Evolutionary conservation across 1,140 invertebrate species (phyloP), one percentile per base, ranked within the genome.

Genomic region (Drosophila carrolli): DNA sequence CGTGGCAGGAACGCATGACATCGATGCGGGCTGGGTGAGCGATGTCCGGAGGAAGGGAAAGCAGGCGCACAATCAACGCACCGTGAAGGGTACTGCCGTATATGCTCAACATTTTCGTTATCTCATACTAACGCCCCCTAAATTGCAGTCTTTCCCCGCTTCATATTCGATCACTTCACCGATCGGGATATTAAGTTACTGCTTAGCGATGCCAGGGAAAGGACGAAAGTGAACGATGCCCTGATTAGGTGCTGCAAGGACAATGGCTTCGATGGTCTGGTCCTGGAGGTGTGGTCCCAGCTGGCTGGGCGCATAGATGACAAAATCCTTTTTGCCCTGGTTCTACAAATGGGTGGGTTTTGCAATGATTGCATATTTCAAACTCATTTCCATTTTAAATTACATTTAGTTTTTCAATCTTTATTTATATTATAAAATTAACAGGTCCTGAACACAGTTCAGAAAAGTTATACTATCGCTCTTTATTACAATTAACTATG

Each of bases 231-330:
- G 1, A 94, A 94, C 35, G 93, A 94, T 48, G 93, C 94, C 35
- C 92, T 97, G 1, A 93, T 94, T 38, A 94, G 95, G 78, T 93
- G 93, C 11, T 95, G 95, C 38, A 94, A 95, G 88, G 93, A 94
- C 48, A 94, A 94, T 90, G 93, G 95, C 70, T 98, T 98, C 93
- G 95, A 97, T 93, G 98, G 98, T 2, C 94, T 97, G 59, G 96
- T 98, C 4, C 86, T 99, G 40, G 98, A 99, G 93, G 95, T 98
- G 48, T 97, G 97, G 95, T 96, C 96, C 44, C 97, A 98, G 84
- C 94, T 98, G 80, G 94, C 95, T 60, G 94, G 94, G 14, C 94
- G 95, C 66, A 94, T 95, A 32, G 94, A 95, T 81, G 93, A 94
- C 89, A 94, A 95, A 61, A 93, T 94, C 40, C 93, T 96, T 23